phyloP scores from a whole-genome alignment of 2,888 invertebrate genomes.

The Tinea semifulvella region DNA sequence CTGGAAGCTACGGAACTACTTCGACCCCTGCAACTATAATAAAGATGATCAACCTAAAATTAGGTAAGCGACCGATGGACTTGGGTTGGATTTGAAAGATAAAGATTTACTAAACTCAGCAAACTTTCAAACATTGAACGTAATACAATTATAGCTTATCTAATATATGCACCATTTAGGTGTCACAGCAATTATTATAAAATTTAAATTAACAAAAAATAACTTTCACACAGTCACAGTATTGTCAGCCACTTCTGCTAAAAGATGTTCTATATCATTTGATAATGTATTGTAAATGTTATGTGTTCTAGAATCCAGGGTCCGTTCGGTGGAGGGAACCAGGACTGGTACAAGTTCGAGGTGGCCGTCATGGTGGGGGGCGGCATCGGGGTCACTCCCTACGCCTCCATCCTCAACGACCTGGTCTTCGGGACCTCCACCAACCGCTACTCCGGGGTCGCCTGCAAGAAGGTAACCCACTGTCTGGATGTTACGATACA shows the following conservation, averaged over 20 bases:
- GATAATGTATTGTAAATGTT: no score
- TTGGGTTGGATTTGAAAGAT: neutral
- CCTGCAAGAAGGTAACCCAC: constrained; percentile 94
- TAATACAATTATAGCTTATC: neutral
- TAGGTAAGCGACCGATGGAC: constrained; percentile 32
- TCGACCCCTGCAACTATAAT: constrained; percentile 91
- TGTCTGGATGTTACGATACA: no score
- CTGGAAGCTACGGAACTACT: constrained; percentile 94
- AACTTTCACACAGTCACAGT: constrained; percentile 13
- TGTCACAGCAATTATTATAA: neutral
- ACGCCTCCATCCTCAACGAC: constrained; percentile 96
- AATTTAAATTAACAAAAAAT: no score
- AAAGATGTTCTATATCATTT: no score
- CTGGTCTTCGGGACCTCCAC: constrained; percentile 96
- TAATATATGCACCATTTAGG: no score
- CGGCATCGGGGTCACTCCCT: constrained; percentile 97
- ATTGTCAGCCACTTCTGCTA: no score
- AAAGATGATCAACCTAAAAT: constrained; percentile 87
- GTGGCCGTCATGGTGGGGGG: constrained; percentile 98
- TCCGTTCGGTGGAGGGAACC: constrained; percentile 97
- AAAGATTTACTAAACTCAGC: neutral
- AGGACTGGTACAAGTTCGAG: constrained; percentile 98
- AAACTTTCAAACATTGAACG: neutral
- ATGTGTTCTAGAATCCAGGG: constrained; percentile 79
- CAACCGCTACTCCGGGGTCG: constrained; percentile 94